These are phyloP conservation scores for Diplodus sargus DNA, from an alignment of 2,797 vertebrate species.

Conservation along the genomic window DNA sequence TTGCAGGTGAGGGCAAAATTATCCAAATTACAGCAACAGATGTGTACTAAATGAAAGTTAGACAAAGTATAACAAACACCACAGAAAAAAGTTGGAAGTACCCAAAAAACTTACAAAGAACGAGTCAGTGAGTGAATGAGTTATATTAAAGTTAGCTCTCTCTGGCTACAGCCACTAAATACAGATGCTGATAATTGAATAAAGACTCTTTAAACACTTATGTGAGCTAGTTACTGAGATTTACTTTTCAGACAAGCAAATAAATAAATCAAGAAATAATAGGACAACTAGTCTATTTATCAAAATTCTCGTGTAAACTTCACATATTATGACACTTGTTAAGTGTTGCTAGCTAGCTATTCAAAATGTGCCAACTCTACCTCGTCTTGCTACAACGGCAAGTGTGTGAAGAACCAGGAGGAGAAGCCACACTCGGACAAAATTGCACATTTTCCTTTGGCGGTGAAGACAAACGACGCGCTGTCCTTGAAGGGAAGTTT, in stretches of 20 bases:
- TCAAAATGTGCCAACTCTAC: slow-evolving; percentile 14
- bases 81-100: neutral
- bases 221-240: slow-evolving; percentile 12
- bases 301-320: neutral
- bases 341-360: no score
- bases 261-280: neutral
- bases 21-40: neutral
- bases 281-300: rapidly evolving
- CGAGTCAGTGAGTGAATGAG: slow-evolving; percentile 24
- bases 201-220: neutral
- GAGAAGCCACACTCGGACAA: slow-evolving; percentile 18
- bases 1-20: neutral
- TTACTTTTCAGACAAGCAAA: neutral
- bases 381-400: slow-evolving; percentile 38
- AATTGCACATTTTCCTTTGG: slow-evolving; percentile 52
- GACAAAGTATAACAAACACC: neutral
- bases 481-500: neutral
- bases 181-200: neutral
- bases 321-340: neutral
- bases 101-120: neutral
- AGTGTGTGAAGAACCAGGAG: slow-evolving; percentile 44
- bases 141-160: neutral
- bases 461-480: neutral
- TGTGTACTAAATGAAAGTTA: neutral
- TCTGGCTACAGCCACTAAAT: neutral